Evolutionary conservation across 2,797 vertebrate genomes (phyloP), one percentile per base, ranked within the genome.

Genomic region (Acrossocheilus wenchowensis): DNA sequence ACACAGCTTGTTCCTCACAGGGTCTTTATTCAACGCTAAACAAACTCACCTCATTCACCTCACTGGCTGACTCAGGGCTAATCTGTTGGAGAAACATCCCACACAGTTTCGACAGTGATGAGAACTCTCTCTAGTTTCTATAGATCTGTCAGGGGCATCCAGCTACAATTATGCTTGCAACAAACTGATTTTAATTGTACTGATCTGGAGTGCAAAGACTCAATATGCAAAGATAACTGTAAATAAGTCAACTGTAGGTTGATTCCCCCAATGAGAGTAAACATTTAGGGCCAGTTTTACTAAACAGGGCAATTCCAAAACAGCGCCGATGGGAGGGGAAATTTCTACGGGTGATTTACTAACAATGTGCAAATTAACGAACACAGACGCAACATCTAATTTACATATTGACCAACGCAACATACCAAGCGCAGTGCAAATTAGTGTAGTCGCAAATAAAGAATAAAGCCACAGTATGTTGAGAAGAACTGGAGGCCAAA

Each of bases 1-100:
- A 74, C 41, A 62, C 36, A 60, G 26, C 6, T 12, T 34, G 26
- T 83, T 48, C 41, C 57, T 64, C 43, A 52, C 39, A 68, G 62
- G 23, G 73, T 41, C 60, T 77, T 81, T 50, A 86, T n/a, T 81
- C 69, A 72, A 64, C 6, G 9, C 72, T 73, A 79, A 69, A 86
- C 68, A 80, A 79, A 81, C 84, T 60, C 66, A 36, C 48, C 75
- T 60, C 26, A 23, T 48, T 75, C 23, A 84, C 43, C 45, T 66
- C 30, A 68, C 82, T 84, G 82, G 73, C 82, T 84, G 82, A 84
- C 82, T 84, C 82, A 23, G 73, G 45, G 73, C 23, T 84, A 52
- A 68, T 68, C 34, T 54, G 60, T 77, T 78, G 12, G 6, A 39
- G 43, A 66, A 84, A 84, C 82, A 77, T 77, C 45, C 73, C 73